Evolutionary conservation across 2,113 vertebrate genomes (phyloP).

Genomic region (Quiscalus mexicanus): DNA sequence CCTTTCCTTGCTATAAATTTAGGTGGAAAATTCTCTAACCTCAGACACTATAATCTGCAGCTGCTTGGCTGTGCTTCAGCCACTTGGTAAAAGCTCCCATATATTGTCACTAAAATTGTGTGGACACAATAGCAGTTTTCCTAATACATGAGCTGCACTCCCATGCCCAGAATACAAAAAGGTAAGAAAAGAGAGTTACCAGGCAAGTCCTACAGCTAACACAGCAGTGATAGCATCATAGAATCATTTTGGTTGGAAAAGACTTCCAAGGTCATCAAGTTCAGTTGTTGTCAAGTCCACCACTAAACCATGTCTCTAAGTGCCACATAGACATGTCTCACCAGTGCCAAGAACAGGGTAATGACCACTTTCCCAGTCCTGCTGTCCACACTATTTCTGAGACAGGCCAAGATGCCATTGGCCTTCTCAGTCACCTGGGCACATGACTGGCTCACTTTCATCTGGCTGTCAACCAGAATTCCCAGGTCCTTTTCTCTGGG

Average conservation of each 20-base stretch:
- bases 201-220: neutral
- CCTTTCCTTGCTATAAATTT: neutral
- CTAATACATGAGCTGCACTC: neutral
- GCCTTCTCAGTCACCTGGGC: neutral
- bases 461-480: neutral
- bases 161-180: accelerated
- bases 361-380: neutral
- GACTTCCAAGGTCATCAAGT: neutral
- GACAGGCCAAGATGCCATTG: neutral
- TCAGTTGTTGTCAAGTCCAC: neutral
- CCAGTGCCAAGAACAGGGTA: neutral
- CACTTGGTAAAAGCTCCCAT: neutral
- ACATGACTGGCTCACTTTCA: neutral
- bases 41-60: neutral
- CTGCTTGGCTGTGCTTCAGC: neutral
- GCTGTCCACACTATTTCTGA: neutral
- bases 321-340: neutral
- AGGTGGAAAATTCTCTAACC: neutral
- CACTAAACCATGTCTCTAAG: neutral
- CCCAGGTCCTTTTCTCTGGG: neutral
- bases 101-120: neutral
- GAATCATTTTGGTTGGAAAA: neutral
- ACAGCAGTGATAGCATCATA: neutral
- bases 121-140: accelerated
- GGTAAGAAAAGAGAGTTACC: neutral